Conservation (phyloP, 1,140 invertebrate species). For the Anastrepha obliqua region DNA sequence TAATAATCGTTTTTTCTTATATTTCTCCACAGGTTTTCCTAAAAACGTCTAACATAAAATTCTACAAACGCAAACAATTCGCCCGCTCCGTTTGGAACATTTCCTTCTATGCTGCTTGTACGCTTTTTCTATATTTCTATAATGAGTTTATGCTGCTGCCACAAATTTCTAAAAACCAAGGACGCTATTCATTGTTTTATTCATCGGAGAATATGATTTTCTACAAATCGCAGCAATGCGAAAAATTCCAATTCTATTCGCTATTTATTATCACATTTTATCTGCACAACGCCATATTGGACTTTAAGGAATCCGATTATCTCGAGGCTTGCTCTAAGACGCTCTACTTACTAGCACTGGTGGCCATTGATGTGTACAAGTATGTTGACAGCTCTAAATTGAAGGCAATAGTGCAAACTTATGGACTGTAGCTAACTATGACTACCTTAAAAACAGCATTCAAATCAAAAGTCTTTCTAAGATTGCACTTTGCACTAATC, state of each 20-base stretch:
- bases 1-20: neutral
- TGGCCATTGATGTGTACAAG: constrained; percentile 70
- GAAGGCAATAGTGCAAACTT: neutral
- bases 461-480: too few species aligned
- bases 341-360: constrained; percentile 66
- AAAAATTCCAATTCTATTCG: constrained; percentile 72
- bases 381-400: constrained; percentile 52
- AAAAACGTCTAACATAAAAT: constrained; percentile 69
- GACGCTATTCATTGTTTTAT: constrained; percentile 70
- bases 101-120: constrained; percentile 69
- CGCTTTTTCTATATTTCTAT: constrained; percentile 70
- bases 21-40: constrained; percentile 66
- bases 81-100: constrained; percentile 71
- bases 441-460: too few species aligned
- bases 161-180: constrained; percentile 69
- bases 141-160: constrained; percentile 72
- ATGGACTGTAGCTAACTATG: too few species aligned
- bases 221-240: constrained; percentile 69
- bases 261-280: constrained; percentile 72
- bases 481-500: neutral
- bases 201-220: constrained; percentile 72
- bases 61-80: constrained; percentile 71
- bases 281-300: constrained; percentile 69
- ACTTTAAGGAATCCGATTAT: constrained; percentile 70
- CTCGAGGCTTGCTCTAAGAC: constrained; percentile 69